Percentiles rank a stretch among this genome's conserved stretches.
These are phyloP conservation scores for Blennius ocellaris DNA, from an alignment of 2,113 vertebrate genomes.

Conservation along the genomic window DNA sequence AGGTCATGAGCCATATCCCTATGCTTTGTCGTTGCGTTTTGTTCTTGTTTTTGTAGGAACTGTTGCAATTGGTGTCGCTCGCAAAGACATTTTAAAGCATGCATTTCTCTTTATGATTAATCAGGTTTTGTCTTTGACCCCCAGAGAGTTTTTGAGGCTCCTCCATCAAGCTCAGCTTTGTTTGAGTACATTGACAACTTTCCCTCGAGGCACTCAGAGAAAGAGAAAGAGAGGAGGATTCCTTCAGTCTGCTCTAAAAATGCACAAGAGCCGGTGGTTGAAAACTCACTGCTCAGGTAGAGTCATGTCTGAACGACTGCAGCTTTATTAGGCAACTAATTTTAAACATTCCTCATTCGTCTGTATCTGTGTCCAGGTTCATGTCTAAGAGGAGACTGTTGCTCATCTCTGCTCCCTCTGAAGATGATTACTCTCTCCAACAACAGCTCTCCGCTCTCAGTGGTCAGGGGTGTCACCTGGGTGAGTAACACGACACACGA, in stretches of 20 bases:
- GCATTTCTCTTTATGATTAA: not conserved
- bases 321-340: not conserved
- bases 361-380: slow-evolving; percentile 69
- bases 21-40: too few species aligned
- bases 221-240: slow-evolving; percentile 68
- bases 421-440: slow-evolving; percentile 84
- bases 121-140: not conserved
- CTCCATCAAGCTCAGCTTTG: slow-evolving; percentile 70
- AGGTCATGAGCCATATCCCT: too few species aligned
- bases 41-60: too few species aligned
- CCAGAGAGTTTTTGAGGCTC: slow-evolving; percentile 80
- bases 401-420: slow-evolving; percentile 81
- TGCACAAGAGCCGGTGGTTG: slow-evolving; percentile 35
- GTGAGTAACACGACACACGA: slow-evolving; percentile 50
- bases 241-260: slow-evolving; percentile 59
- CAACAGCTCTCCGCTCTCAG: slow-evolving; percentile 82
- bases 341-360: too few species aligned
- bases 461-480: slow-evolving; percentile 82
- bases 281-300: slow-evolving; percentile 82
- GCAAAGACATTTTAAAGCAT: not conserved
- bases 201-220: slow-evolving; percentile 78
- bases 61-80: too few species aligned
- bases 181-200: slow-evolving; percentile 82
- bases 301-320: not conserved
- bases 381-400: slow-evolving; percentile 84